Evolutionary conservation across 2,797 vertebrate genomes (phyloP), one percentile per base, ranked within the genome.

Genomic region (Euphonia xanthogaster): DNA sequence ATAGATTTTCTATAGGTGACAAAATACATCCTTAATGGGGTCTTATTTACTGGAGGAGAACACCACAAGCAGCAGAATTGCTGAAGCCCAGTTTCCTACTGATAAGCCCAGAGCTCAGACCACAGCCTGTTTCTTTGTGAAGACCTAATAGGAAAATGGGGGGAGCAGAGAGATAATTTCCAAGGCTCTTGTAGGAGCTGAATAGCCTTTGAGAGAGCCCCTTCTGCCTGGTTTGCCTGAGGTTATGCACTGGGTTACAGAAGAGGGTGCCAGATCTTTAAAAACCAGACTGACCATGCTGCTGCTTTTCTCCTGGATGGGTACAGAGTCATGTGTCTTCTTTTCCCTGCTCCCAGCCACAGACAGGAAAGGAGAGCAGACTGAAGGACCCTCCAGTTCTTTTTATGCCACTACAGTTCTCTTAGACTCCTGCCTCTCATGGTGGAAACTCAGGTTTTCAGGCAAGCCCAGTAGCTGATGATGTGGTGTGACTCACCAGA

Each of bases 161-260:
- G 90, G 89, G 85, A 90, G 76, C 51, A 71, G 53, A 83, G 65
- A 86, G 45, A n/a, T 93, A 83, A 57, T 91, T 93, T 93, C 65
- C 84, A 87, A 37, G 61, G 63, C 58, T 84, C 33, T 54, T 62
- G 54, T 6, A 84, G 80, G 27, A 66, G 25, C 72, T 91, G 39
- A 83, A 53, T 25, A 80, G 39, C 48, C 61, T 88, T 90, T 68
- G 73, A 86, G 63, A 88, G 3, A 5, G 20, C 37, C 51, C 10
- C 9, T 91, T 91, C 50, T 94, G 42, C 51, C 54, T 74, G 72
- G 12, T 53, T 71, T 77, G 35, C 27, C 57, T 91, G 91, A 73
- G 71, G 11, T 68, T 45, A 48, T 31, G 70, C 62, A 44, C 15
- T 47, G 35, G 50, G 31, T 62, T 84, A 62, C 4, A 27, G 88